phyloP scores from a whole-genome alignment of 2,888 invertebrate genomes.

The Aspidiotus rigidus region DNA sequence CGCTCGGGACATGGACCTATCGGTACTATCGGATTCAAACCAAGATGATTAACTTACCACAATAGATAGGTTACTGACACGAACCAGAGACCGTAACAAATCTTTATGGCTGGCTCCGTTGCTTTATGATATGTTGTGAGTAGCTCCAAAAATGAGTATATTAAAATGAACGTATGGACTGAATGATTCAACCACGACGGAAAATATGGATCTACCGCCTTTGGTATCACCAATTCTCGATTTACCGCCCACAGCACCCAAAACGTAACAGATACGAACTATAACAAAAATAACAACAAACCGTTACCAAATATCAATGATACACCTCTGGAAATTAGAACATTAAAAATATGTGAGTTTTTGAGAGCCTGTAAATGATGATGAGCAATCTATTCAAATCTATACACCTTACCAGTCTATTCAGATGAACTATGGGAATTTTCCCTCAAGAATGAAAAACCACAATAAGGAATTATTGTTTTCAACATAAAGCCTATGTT shows the following conservation, averaged over 20 bases:
- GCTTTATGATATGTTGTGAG: constrained; percentile 58
- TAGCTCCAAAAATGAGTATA: constrained; percentile 69
- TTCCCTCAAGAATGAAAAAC: too few relatives aligned
- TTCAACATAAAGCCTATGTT: too few relatives aligned
- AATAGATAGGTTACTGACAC: constrained; percentile 37
- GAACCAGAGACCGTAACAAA: constrained; percentile 52
- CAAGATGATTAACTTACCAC: constrained; percentile 13
- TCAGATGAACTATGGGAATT: too few relatives aligned
- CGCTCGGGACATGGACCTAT: too few relatives aligned
- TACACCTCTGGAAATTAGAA: too few relatives aligned
- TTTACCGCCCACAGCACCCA: constrained; percentile 84
- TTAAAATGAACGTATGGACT: constrained; percentile 78
- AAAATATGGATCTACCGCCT: constrained; percentile 69
- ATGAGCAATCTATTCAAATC: too few relatives aligned
- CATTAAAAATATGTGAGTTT: too few relatives aligned
- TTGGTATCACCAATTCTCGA: constrained; percentile 81
- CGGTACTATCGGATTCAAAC: too few relatives aligned
- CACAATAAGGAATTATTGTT: too few relatives aligned
- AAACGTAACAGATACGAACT: constrained; percentile 80
- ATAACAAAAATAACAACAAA: constrained; percentile 37
- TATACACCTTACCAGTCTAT: too few relatives aligned
- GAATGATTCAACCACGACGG: constrained; percentile 88
- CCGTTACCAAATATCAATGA: neutral
- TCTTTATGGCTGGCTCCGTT: constrained; percentile 51
- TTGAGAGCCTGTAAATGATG: too few relatives aligned